These are phyloP conservation scores for Pelobates fuscus DNA, from an alignment of 2,113 vertebrate genomes.

Conservation along the genomic window DNA sequence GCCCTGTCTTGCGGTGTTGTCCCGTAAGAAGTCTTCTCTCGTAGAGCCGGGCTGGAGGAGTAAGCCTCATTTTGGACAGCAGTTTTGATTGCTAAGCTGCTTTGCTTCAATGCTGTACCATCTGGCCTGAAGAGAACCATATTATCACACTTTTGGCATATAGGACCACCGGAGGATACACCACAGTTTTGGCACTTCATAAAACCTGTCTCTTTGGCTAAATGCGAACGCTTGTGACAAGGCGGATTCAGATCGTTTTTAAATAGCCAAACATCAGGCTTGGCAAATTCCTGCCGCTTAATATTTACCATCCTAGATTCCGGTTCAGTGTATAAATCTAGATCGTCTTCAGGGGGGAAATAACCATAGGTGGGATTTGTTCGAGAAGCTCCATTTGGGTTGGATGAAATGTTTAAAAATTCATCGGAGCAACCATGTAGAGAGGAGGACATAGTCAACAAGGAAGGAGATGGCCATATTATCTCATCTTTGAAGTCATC, in stretches of 20 bases:
- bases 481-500: constrained; percentile 91
- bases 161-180: constrained; percentile 73
- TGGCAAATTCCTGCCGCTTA: constrained; percentile 75
- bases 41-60: constrained; percentile 53
- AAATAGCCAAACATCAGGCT: constrained; percentile 69
- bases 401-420: constrained; percentile 78
- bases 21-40: constrained; percentile 66
- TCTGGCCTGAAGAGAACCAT: constrained; percentile 64
- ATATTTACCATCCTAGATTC: constrained; percentile 77
- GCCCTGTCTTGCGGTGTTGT: constrained; percentile 78
- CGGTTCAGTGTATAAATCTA: constrained; percentile 91
- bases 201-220: constrained; percentile 74
- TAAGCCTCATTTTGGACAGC: constrained; percentile 60
- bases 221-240: constrained; percentile 72
- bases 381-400: constrained; percentile 70
- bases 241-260: constrained; percentile 65
- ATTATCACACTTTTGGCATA: constrained; percentile 88
- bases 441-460: constrained; percentile 80
- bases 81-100: constrained; percentile 66
- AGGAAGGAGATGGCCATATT: constrained; percentile 80
- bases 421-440: constrained; percentile 81
- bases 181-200: constrained; percentile 93
- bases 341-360: constrained; percentile 86
- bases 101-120: constrained; percentile 68
- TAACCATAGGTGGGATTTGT: constrained; percentile 77